Evolutionary conservation across 2,888 invertebrate species (phyloP).

Genomic region (Synanthedon tipuliformis): DNA sequence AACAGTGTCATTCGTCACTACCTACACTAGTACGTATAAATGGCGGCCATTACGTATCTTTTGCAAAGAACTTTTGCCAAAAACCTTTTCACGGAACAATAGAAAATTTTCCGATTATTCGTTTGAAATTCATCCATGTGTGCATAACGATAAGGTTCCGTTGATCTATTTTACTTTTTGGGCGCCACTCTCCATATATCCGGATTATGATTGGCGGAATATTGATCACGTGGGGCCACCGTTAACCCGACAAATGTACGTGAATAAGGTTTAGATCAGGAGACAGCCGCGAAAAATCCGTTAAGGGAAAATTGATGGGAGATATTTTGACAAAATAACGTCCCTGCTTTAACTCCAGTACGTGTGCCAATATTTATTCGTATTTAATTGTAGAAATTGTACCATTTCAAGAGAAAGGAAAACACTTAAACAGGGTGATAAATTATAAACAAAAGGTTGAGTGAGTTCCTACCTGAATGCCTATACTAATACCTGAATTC

Average conservation of each 20-base stretch:
- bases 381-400: too few species aligned
- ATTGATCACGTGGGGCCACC: slow-evolving; percentile 19
- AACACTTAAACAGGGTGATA: too few species aligned
- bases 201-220: slow-evolving; percentile 23
- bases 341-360: too few species aligned
- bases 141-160: neutral
- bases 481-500: too few species aligned
- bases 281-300: too few species aligned
- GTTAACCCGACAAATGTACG: neutral
- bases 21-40: too few species aligned
- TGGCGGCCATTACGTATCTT: neutral
- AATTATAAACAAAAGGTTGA: too few species aligned
- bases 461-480: too few species aligned
- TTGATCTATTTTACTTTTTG: neutral
- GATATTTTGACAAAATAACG: too few species aligned
- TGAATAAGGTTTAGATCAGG: neutral
- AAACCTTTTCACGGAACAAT: neutral
- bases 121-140: neutral
- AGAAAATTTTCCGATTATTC: neutral
- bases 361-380: too few species aligned
- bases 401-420: too few species aligned
- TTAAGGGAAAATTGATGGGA: too few species aligned
- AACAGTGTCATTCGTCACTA: neutral
- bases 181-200: slow-evolving; percentile 5
- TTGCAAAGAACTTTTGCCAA: neutral